Base-by-base conservation (phyloP, 1,140 invertebrate species). In the Oryzaephilus surinamensis region DNA sequence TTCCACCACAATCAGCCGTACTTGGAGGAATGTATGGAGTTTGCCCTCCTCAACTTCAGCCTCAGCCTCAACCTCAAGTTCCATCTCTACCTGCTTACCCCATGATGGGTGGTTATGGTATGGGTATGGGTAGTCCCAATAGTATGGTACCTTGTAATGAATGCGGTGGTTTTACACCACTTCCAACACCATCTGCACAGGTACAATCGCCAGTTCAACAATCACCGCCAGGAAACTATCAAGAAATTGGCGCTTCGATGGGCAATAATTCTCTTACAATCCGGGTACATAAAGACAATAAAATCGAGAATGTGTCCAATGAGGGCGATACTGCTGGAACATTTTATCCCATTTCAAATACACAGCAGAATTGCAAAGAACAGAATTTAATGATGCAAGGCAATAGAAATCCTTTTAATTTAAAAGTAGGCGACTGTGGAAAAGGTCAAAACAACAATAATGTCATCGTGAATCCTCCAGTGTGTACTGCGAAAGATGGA, bases 181-280 rank as follows among this genome's bases (percentile, higher is more conserved):
- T 39, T 45, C 0, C 41, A 42, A 21, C 12, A 34, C 8, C 40
- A 2, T 32, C 31, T 8, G 31, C 29, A 16, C 19, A 6, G 0
- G 27, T 16, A 2, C 26, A 15, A n/a, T 10, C 6, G 2, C 18
- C 20, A 8, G 15, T 24, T 12, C 16, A 13, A 2, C 29, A n/a
- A n/a, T n/a, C n/a, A n/a, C 42, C 41, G 2, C 46, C 50, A 6
- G 50, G 55, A 13, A 50, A 53, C 27, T 61, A 60, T 34, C 58
- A 63, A 45, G 62, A 64, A 48, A 63, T 64, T 27, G 61, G 60
- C 1, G 60, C 60, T 2, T 47, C 45, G 10, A 56, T 64, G 52
- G 60, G 60, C 4, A 57, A 55, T 10, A 64, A 64, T 34, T 51
- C 55, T 13, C 36, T 64, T 5, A 64, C 54, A 11, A 61, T 64